phyloP scores from a whole-genome alignment of 2,113 vertebrate genomes.

The Kobus ellipsiprymnus region DNA sequence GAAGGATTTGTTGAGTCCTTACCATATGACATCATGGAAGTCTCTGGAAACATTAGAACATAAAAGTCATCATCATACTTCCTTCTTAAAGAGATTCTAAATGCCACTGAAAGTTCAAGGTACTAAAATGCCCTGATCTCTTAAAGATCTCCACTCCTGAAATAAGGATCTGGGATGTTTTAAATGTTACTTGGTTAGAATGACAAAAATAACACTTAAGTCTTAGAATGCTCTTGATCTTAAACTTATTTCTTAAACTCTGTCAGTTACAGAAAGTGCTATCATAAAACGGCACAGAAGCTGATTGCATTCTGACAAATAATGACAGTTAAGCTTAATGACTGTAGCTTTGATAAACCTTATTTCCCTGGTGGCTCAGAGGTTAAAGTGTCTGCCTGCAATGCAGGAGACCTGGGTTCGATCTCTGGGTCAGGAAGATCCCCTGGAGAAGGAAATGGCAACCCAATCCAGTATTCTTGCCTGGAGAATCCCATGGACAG shows the following conservation, averaged over 20 bases:
- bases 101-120: constrained; percentile 44
- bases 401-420: no score
- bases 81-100: constrained; percentile 3
- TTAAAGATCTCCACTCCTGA: neutral
- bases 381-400: no score
- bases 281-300: neutral
- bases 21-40: neutral
- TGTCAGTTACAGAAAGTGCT: neutral
- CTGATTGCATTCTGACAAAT: neutral
- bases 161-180: constrained; percentile 2
- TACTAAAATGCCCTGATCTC: neutral
- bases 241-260: neutral
- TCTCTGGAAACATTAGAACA: constrained; percentile 1
- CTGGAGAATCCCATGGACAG: no score
- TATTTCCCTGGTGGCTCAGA: neutral
- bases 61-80: neutral
- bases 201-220: neutral
- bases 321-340: neutral
- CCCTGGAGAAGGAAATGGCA: no score
- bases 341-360: neutral
- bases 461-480: no score
- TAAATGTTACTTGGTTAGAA: neutral
- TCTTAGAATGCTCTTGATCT: neutral
- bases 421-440: no score
- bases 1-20: neutral